Base-by-base conservation (phyloP, 1,140 invertebrate species). In the Eciton burchellii region DNA sequence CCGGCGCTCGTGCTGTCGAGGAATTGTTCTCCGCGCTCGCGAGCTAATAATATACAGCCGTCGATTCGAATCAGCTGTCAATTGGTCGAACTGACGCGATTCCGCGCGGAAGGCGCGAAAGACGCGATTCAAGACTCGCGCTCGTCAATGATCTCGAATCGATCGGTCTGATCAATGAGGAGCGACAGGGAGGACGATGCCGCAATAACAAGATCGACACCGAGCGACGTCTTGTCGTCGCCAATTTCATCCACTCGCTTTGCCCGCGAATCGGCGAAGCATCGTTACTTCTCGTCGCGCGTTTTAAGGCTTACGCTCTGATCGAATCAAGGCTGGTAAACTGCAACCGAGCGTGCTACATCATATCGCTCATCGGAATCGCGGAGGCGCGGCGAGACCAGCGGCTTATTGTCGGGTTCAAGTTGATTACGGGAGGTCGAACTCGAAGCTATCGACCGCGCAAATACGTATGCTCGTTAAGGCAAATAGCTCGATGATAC, bases 391-490 rank as follows among this genome's bases (percentile, higher is more conserved):
- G 12, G n/a, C n/a, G n/a, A 41, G n/a, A 29, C 16, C 12, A 49
- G 8, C n/a, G 26, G 26, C 12, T 76, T 60, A 43, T 65, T 76
- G 73, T 52, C 29, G n/a, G 35, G 11, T 59, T 49, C 59, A 21
- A 14, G 59, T 65, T 76, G 29, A 16, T 76, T 76, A 65, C 14
- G n/a, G 35, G 26, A 52, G 59, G 24, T 76, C 19, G 59, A 65
- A 4, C 14, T 52, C 14, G 49, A 19, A 54, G 59, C 26, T 21
- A 41, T 52, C 29, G 59, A 65, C 16, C 29, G 6, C 21, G 26
- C 29, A 24, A 41, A 74, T 62, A 29, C 71, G 6, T 19, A 62
- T 52, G 6, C 57, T 63, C n/a, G 8, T 63, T 21, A 49, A 62
- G 26, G 6, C 29, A 12, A 16, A 6, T 6, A 65, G 9, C 19